These are phyloP conservation scores for Drosophila subobscura DNA, from an alignment of 1,140 invertebrate genomes.

Conservation along the genomic window DNA sequence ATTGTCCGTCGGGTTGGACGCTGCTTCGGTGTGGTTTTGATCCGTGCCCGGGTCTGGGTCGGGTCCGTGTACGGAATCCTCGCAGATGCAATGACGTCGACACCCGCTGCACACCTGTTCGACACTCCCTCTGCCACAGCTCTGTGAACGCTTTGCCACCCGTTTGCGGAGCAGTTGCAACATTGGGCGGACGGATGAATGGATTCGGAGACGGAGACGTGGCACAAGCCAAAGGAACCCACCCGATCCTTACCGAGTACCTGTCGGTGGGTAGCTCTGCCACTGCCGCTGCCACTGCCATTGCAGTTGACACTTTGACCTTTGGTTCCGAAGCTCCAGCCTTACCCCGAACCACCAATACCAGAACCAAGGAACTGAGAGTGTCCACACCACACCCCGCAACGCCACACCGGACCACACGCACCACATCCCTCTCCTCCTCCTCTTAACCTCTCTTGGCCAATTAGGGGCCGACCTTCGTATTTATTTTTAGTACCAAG, in stretches of 20 bases:
- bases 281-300: conserved; percentile 1
- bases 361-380: too few relatives aligned
- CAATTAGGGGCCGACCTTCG: conserved; percentile 76
- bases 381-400: not conserved
- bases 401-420: not conserved
- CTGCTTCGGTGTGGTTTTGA: not conserved
- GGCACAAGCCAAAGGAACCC: not conserved
- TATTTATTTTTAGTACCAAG: conserved; percentile 73
- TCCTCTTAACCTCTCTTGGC: not conserved
- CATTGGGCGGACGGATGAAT: conserved; percentile 25
- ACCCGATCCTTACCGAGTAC: not conserved
- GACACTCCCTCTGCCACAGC: conserved; percentile 21
- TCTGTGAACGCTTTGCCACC: too few relatives aligned
- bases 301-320: conserved; percentile 71
- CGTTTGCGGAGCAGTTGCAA: too few relatives aligned
- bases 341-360: not conserved
- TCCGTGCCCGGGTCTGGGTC: conserved; percentile 2
- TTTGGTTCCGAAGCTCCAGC: conserved; percentile 34
- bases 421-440: too few relatives aligned
- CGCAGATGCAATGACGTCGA: conserved; percentile 61
- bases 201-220: conserved; percentile 7
- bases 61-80: not conserved
- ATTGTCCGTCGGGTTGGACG: conserved; percentile 6
- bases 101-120: conserved; percentile 57
- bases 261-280: not conserved